Evolutionary conservation across 2,888 invertebrate genomes (phyloP).

Genomic region (Amphipoea lucens): DNA sequence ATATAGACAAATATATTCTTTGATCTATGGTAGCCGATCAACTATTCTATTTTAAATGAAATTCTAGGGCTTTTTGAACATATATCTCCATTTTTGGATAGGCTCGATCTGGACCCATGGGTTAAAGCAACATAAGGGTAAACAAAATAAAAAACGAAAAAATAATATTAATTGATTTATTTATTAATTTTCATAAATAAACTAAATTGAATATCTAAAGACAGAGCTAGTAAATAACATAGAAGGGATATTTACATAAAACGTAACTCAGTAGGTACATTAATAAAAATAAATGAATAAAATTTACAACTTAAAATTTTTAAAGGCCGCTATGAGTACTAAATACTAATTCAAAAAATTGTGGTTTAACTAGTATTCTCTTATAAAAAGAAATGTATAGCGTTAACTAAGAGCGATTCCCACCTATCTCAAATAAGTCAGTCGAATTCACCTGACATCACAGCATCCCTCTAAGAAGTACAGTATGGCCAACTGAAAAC

Average conservation of each 20-base stretch:
- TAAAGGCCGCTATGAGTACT: conserved; percentile 75
- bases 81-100: conserved; percentile 65
- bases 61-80: conserved; percentile 67
- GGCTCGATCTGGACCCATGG: conserved; percentile 78
- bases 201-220: conserved; percentile 87
- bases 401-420: conserved; percentile 74
- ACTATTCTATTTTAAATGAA: conserved; percentile 54
- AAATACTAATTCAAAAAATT: conserved; percentile 74
- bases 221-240: conserved; percentile 84
- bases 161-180: conserved; percentile 86
- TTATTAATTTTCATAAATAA: conserved; percentile 88
- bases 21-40: conserved; percentile 46
- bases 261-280: conserved; percentile 77
- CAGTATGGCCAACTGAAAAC: conserved; percentile 74
- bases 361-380: conserved; percentile 71
- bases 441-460: conserved; percentile 80
- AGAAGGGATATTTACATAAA: conserved; percentile 87
- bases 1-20: conserved; percentile 64
- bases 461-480: conserved; percentile 75
- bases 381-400: conserved; percentile 72
- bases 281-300: conserved; percentile 81
- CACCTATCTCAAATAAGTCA: conserved; percentile 78
- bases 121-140: conserved; percentile 69
- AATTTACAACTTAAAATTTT: conserved; percentile 88
- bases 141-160: conserved; percentile 75